Percentiles rank a stretch among this genome's conserved stretches.
Evolutionary conservation across 2,113 vertebrate species (phyloP).

Genomic region (Galemys pyrenaicus): DNA sequence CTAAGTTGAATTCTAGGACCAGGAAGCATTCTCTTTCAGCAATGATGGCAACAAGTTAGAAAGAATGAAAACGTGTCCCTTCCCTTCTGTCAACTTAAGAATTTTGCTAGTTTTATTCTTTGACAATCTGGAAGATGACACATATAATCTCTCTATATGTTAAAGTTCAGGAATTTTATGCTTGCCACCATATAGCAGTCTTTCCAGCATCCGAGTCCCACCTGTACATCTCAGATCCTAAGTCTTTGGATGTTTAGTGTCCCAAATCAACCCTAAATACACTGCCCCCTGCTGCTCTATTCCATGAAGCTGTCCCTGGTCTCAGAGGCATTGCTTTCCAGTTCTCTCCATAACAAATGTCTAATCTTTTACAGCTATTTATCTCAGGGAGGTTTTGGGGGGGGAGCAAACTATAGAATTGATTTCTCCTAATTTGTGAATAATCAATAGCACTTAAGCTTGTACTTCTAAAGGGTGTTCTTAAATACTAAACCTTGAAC

Average conservation of each 20-base stretch:
- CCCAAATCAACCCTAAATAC: background rate
- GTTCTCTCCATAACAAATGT: background rate
- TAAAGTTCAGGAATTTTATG: background rate
- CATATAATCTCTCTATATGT: background rate
- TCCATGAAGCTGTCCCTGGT: fast-evolving
- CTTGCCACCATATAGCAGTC: background rate
- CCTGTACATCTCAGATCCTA: background rate
- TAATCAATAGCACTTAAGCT: background rate
- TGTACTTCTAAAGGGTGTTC: background rate
- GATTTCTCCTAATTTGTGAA: background rate
- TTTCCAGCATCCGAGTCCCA: background rate
- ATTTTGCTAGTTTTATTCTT: background rate
- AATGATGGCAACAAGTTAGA: background rate
- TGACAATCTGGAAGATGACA: background rate
- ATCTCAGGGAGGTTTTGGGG: background rate
- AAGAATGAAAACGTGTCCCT: background rate
- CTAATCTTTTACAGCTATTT: background rate
- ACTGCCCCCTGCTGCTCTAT: fast-evolving
- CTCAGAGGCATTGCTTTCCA: background rate
- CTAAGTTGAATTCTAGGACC: background rate
- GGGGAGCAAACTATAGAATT: background rate
- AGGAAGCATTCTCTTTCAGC: background rate
- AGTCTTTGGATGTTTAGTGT: background rate
- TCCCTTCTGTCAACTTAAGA: background rate
- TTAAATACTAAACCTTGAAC: background rate